Percentiles rank a stretch among this genome's conserved stretches.
Evolutionary conservation across 2,113 vertebrate genomes (phyloP).

Genomic region (Gobiocypris rarus): DNA sequence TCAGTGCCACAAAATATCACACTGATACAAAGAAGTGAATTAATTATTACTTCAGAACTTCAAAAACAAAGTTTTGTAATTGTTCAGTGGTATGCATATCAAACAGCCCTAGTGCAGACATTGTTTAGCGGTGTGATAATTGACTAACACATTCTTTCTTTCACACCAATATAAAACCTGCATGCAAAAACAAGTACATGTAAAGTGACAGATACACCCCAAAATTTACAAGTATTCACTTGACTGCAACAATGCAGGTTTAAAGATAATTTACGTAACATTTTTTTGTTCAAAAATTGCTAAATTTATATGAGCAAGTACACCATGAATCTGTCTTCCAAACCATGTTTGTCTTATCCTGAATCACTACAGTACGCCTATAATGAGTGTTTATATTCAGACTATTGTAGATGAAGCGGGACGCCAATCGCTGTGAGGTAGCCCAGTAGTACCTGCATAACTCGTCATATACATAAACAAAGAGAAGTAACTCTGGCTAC

Average conservation of each 20-base stretch:
- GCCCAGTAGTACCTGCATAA: too few species aligned
- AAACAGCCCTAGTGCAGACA: background rate
- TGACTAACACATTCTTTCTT: background rate
- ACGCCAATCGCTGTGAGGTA: too few species aligned
- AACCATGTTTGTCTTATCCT: too few species aligned
- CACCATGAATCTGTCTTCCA: too few species aligned
- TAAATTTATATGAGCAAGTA: too few species aligned
- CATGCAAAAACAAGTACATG: background rate
- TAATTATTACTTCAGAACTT: conserved; percentile 17
- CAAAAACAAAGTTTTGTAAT: conserved; percentile 10
- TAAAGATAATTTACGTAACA: too few species aligned
- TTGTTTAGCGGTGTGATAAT: background rate
- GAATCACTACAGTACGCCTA: too few species aligned
- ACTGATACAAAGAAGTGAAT: background rate
- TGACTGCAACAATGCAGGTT: background rate
- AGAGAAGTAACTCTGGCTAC: too few species aligned
- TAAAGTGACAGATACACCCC: background rate
- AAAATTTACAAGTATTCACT: background rate
- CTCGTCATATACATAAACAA: too few species aligned
- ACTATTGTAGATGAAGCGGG: too few species aligned
- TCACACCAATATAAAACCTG: background rate
- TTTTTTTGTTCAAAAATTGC: too few species aligned
- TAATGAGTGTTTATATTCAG: too few species aligned
- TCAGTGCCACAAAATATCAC: background rate
- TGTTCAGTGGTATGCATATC: background rate